These are phyloP conservation scores for Meriones unguiculatus DNA, from an alignment of 2,113 vertebrate species.

Conservation along the genomic window DNA sequence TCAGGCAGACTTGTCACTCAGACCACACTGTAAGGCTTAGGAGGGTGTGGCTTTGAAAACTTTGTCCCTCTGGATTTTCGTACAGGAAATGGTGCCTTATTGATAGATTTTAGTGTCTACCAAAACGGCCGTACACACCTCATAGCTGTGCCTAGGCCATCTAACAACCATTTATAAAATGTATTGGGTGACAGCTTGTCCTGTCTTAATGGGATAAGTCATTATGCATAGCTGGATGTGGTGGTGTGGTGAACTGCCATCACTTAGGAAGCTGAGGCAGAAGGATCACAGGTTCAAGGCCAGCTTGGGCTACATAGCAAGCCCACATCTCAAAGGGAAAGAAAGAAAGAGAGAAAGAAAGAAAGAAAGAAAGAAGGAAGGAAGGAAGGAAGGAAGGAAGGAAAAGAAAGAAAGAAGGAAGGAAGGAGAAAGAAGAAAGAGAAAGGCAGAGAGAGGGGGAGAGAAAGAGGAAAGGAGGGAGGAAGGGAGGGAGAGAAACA, in stretches of 20 bases:
- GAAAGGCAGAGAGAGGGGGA: too few species aligned
- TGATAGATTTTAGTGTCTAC: background rate
- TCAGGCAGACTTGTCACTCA: background rate
- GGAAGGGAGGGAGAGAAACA: background rate
- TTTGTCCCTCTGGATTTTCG: background rate
- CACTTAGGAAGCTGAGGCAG: background rate
- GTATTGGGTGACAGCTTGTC: background rate
- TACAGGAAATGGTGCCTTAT: background rate
- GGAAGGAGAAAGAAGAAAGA: background rate
- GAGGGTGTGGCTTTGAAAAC: background rate
- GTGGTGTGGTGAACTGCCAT: accelerated
- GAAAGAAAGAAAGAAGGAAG: too few species aligned
- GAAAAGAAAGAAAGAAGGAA: background rate
- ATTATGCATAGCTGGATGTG: background rate
- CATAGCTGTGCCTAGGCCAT: background rate
- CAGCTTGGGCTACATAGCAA: background rate
- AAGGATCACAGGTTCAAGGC: background rate
- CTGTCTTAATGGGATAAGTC: background rate
- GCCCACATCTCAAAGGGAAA: background rate
- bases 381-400: too few species aligned
- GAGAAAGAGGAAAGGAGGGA: background rate
- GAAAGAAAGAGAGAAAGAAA: background rate
- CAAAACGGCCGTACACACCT: background rate
- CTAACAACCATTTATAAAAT: background rate
- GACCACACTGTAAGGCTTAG: background rate